phyloP scores from a whole-genome alignment of 2,113 vertebrate genomes.

The Silurus glanis region DNA sequence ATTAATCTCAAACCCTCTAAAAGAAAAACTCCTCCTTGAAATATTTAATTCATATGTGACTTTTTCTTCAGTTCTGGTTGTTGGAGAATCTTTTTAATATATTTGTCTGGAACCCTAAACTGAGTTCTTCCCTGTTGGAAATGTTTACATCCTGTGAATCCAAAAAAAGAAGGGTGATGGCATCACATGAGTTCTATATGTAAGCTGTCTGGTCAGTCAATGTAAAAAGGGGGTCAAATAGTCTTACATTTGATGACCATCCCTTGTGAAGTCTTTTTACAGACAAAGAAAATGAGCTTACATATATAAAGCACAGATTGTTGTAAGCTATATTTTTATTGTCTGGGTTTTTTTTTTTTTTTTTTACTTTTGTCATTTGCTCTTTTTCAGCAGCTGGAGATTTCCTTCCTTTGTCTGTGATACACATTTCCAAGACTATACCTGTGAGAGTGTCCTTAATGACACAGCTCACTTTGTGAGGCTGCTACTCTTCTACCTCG shows the following conservation, averaged over 20 bases:
- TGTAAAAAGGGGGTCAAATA: neutral
- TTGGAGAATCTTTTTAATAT: neutral
- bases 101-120: neutral
- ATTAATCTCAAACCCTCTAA: neutral
- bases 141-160: neutral
- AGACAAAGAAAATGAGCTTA: neutral
- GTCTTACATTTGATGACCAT: neutral
- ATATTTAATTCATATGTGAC: neutral
- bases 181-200: neutral
- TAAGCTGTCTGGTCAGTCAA: neutral
- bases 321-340: neutral
- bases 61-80: neutral
- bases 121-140: neutral
- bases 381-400: conserved; percentile 30
- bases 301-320: neutral
- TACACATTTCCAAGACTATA: conserved; percentile 26
- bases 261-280: neutral
- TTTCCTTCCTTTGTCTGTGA: conserved; percentile 19
- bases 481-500: neutral
- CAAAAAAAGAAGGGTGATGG: neutral
- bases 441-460: conserved; percentile 50
- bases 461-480: conserved; percentile 47
- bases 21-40: neutral
- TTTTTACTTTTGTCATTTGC: neutral
- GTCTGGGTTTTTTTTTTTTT: neutral